Evolutionary conservation across 2,888 invertebrate species (phyloP).

Genomic region (Ptychoptera albimana): DNA sequence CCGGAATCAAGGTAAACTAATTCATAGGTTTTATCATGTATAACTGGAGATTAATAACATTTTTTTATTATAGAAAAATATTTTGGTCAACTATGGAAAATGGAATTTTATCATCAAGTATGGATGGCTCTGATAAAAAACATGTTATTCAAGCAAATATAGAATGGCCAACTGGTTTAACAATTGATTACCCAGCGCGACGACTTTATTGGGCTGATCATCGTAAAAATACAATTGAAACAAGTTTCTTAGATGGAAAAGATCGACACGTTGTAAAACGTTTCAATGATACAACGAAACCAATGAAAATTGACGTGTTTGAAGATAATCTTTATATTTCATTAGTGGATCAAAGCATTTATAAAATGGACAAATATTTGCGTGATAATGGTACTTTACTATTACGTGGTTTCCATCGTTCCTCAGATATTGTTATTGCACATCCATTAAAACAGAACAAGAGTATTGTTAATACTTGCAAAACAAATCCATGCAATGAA

Average conservation of each 20-base stretch:
- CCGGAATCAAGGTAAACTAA: slow-evolving; percentile 31
- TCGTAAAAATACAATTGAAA: slow-evolving; percentile 57
- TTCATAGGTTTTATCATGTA: slow-evolving; percentile 22
- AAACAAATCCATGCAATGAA: slow-evolving; percentile 38
- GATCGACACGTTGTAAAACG: slow-evolving; percentile 42
- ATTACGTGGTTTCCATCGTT: slow-evolving; percentile 36
- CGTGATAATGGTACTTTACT: slow-evolving; percentile 37
- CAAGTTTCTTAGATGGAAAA: slow-evolving; percentile 48
- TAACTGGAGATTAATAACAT: neutral
- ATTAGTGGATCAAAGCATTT: slow-evolving; percentile 44
- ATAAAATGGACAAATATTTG: slow-evolving; percentile 51
- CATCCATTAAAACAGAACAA: slow-evolving; percentile 46
- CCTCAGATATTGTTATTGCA: slow-evolving; percentile 48
- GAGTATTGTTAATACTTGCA: slow-evolving; percentile 42
- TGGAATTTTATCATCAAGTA: slow-evolving; percentile 43
- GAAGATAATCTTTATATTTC: slow-evolving; percentile 53
- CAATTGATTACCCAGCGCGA: slow-evolving; percentile 56
- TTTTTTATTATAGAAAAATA: slow-evolving; percentile 22
- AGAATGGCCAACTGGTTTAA: slow-evolving; percentile 59
- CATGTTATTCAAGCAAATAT: slow-evolving; percentile 42
- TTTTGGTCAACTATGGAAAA: slow-evolving; percentile 61
- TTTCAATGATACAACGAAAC: slow-evolving; percentile 39
- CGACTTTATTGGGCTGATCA: slow-evolving; percentile 74
- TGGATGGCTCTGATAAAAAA: slow-evolving; percentile 45
- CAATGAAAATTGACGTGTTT: slow-evolving; percentile 56